A percentile compares a stretch with the other conserved stretches of the same genome.
phyloP scores from a whole-genome alignment of 2,888 invertebrate genomes.

The Agapostemon virescens region DNA sequence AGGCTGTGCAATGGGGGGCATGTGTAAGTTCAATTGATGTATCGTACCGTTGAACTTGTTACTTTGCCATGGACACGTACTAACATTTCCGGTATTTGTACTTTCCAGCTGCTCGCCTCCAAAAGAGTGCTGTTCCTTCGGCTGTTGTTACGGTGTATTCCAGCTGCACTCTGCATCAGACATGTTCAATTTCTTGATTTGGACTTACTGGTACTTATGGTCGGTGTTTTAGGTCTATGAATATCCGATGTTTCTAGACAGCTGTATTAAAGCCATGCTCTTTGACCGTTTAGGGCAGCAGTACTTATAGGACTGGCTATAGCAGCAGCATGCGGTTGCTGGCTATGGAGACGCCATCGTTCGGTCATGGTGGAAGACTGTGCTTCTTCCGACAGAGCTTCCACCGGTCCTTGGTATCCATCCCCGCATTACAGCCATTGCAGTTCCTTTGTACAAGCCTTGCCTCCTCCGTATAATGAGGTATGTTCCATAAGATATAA shows the following conservation, averaged over 20 bases:
- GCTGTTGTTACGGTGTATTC: slow-evolving; percentile 84
- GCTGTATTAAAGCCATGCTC: not conserved
- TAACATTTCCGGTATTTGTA: not conserved
- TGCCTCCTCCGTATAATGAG: slow-evolving; percentile 92
- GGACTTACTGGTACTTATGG: slow-evolving; percentile 87
- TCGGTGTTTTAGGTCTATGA: slow-evolving; percentile 71
- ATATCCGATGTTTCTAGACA: no score
- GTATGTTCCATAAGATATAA: slow-evolving; percentile 78
- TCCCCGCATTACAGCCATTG: slow-evolving; percentile 93
- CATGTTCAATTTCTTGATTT: slow-evolving; percentile 85
- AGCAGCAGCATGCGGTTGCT: slow-evolving; percentile 87
- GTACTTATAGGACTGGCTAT: slow-evolving; percentile 87
- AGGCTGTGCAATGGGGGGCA: slow-evolving; percentile 76
- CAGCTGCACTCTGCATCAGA: slow-evolving; percentile 81
- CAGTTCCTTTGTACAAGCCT: slow-evolving; percentile 88
- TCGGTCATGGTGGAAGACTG: slow-evolving; percentile 81
- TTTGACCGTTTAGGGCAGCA: slow-evolving; percentile 52
- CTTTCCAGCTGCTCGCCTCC: slow-evolving; percentile 85
- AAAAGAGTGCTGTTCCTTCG: slow-evolving; percentile 88
- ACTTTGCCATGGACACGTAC: not conserved
- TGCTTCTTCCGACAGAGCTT: slow-evolving; percentile 88
- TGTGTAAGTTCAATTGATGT: slow-evolving; percentile 68
- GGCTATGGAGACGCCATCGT: slow-evolving; percentile 84
- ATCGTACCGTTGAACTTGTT: not conserved
- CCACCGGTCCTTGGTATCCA: slow-evolving; percentile 90